Conservation (phyloP, 2,888 invertebrate genomes). For the Microchrysa polita region DNA sequence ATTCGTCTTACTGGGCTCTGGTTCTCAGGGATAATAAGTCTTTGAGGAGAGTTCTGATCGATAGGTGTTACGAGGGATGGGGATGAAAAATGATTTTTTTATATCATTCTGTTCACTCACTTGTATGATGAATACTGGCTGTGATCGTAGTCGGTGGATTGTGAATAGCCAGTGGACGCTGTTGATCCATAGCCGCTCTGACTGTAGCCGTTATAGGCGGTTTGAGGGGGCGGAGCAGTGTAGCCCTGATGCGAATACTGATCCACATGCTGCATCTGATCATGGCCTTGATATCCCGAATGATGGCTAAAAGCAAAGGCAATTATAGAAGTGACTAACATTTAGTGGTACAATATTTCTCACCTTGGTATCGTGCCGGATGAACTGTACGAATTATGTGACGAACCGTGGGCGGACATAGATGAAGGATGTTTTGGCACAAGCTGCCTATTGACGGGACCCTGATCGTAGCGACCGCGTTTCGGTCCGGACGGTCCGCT, state of each 20-base stretch:
- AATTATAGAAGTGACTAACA: background rate
- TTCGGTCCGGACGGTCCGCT: slow-evolving; percentile 63
- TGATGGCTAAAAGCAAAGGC: slow-evolving; percentile 57
- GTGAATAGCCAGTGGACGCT: slow-evolving; percentile 59
- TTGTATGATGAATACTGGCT: slow-evolving; percentile 63
- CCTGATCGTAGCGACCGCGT: slow-evolving; percentile 63
- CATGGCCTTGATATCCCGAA: slow-evolving; percentile 59
- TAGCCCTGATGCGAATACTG: slow-evolving; percentile 63
- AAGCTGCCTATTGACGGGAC: slow-evolving; percentile 61
- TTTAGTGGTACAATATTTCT: background rate
- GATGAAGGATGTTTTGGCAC: slow-evolving; percentile 61
- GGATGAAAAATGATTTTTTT: slow-evolving; percentile 15
- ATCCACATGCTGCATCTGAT: slow-evolving; percentile 61
- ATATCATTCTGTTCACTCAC: slow-evolving; percentile 51
- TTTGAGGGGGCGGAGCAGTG: slow-evolving; percentile 56
- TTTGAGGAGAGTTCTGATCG: too few relatives aligned
- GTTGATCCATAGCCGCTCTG: slow-evolving; percentile 60
- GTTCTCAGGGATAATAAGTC: too few relatives aligned
- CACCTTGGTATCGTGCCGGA: slow-evolving; percentile 45
- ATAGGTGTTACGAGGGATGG: background rate
- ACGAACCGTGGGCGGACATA: slow-evolving; percentile 54
- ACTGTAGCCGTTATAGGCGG: slow-evolving; percentile 62
- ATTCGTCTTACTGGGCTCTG: too few relatives aligned
- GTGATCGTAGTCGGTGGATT: slow-evolving; percentile 62
- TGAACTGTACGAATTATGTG: slow-evolving; percentile 47